These are phyloP conservation scores for Manis pentadactyla DNA, from an alignment of 2,797 vertebrate genomes.

Conservation along the genomic window DNA sequence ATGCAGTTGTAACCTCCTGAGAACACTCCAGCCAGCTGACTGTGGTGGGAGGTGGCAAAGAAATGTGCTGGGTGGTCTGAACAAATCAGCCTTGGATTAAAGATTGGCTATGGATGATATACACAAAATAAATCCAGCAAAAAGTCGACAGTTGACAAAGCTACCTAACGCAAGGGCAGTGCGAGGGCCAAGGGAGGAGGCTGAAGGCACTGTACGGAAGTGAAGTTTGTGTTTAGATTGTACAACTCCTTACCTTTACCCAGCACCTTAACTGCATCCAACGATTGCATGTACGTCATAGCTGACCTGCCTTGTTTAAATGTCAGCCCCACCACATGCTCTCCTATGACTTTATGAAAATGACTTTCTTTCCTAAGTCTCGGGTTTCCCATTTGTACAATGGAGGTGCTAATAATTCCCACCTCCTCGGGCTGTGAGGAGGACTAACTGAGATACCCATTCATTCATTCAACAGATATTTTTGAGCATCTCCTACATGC, in stretches of 20 bases:
- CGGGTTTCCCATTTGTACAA: fast-evolving
- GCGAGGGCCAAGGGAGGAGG: not conserved
- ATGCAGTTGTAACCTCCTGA: not conserved
- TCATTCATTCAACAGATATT: not conserved
- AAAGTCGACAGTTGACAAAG: not conserved
- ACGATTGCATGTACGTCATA: fast-evolving
- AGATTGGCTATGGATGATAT: not conserved
- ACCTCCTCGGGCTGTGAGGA: not conserved
- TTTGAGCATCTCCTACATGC: not conserved
- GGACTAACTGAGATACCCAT: no score
- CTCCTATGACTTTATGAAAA: not conserved
- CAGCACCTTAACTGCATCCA: no score
- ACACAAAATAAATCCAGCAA: not conserved
- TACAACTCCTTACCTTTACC: fast-evolving
- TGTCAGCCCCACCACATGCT: fast-evolving
- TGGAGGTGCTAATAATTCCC: not conserved
- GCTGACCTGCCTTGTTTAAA: not conserved
- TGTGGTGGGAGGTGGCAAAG: not conserved
- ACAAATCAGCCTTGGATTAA: not conserved
- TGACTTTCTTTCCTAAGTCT: not conserved
- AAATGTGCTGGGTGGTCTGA: not conserved
- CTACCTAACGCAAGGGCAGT: not conserved
- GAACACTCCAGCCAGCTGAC: not conserved
- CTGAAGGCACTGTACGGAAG: no score
- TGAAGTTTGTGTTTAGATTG: not conserved